phyloP scores from a whole-genome alignment of 2,888 invertebrate genomes.

The Strigamia maritima region DNA sequence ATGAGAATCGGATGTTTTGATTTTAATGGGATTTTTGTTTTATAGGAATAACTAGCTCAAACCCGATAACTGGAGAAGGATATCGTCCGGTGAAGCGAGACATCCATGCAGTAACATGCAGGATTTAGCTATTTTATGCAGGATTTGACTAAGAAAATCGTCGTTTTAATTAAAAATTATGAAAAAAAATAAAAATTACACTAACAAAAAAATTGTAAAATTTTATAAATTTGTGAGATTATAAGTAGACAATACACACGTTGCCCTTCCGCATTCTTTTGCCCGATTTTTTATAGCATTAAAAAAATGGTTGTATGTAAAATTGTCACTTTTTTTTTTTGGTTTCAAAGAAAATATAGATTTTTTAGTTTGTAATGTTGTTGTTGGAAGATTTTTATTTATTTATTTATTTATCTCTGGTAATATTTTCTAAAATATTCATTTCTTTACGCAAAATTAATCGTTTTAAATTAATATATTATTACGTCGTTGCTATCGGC shows the following conservation, averaged over 20 bases:
- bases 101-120: not conserved
- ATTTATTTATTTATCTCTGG: no score
- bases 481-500: no score
- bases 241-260: not conserved
- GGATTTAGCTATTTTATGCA: not conserved
- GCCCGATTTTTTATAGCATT: not conserved
- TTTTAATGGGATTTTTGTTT: not conserved
- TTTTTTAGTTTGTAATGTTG: no score
- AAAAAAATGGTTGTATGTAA: not conserved
- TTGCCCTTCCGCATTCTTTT: not conserved
- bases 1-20: not conserved
- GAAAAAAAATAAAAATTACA: not conserved
- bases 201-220: not conserved
- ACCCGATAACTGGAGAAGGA: conserved; percentile 12
- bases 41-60: not conserved
- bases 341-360: no score
- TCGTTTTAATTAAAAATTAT: not conserved
- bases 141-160: not conserved
- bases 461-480: no score
- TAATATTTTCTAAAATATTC: no score
- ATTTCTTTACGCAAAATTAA: no score
- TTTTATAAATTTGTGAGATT: not conserved
- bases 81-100: conserved; percentile 1
- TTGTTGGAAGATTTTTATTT: no score
- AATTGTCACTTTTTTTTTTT: no score